These are phyloP conservation scores for Isaurus tuberculatus DNA, from an alignment of 92 coral and sea anemone genomes.

Conservation along the genomic window DNA sequence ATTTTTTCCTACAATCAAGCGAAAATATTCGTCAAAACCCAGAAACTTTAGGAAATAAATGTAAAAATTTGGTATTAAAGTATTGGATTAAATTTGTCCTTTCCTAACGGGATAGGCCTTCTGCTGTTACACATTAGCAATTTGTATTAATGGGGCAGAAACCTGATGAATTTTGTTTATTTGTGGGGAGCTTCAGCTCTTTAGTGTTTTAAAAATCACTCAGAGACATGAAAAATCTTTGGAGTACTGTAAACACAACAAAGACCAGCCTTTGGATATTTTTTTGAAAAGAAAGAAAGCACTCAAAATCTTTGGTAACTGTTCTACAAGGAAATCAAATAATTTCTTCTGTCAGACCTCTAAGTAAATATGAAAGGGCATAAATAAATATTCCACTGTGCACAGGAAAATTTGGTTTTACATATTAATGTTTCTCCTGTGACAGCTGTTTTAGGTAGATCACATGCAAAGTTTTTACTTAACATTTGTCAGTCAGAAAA, in stretches of 20 bases:
- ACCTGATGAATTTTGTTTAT: not conserved
- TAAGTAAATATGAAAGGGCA: slow-evolving; percentile 30
- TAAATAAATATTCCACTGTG: slow-evolving; percentile 24
- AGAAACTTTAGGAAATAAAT: not conserved
- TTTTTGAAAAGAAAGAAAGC: not conserved
- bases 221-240: not conserved
- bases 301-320: not conserved
- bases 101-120: not conserved
- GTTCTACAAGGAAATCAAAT: not conserved
- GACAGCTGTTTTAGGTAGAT: slow-evolving; percentile 41
- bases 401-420: slow-evolving; percentile 40
- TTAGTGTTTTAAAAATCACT: not conserved
- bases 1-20: not conserved
- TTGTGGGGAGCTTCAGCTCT: not conserved
- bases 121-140: slow-evolving; percentile 10
- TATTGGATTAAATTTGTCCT: not conserved
- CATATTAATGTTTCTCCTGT: slow-evolving; percentile 31
- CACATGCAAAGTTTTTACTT: slow-evolving; percentile 29
- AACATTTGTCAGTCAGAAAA: not conserved
- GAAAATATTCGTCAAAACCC: no score
- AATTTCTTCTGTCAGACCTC: not conserved
- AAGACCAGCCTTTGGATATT: not conserved
- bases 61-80: not conserved
- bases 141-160: not conserved
- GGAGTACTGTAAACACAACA: not conserved